Conservation (phyloP, 1,140 invertebrate species). For the Heliconius congener region DNA sequence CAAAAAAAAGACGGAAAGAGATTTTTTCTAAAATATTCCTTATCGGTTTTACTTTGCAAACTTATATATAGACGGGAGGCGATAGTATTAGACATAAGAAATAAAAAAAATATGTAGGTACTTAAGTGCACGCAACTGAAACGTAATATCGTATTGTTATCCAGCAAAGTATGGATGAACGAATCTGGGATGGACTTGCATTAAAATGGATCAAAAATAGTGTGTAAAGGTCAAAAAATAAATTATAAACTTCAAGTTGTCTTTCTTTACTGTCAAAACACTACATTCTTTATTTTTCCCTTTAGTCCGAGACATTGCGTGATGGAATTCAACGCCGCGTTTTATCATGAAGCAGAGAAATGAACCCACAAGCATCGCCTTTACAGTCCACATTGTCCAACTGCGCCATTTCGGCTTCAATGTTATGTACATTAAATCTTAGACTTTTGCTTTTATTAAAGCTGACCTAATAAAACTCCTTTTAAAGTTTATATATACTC, state of each 20-base stretch:
- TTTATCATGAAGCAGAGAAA: too few species aligned
- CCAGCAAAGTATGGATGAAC: background rate
- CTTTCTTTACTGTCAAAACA: background rate
- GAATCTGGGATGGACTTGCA: background rate
- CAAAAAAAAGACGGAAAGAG: too few species aligned
- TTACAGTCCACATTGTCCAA: too few species aligned
- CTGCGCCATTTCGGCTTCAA: too few species aligned
- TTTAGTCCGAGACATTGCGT: background rate
- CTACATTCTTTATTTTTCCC: background rate
- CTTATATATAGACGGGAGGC: too few species aligned
- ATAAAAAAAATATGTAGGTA: background rate
- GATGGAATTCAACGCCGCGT: too few species aligned
- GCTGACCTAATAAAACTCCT: slow-evolving; percentile 34
- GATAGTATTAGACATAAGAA: background rate
- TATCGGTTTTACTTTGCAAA: too few species aligned
- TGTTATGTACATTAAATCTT: background rate
- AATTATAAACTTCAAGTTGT: too few species aligned
- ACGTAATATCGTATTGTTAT: background rate
- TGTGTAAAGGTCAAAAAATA: background rate
- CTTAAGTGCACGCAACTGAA: background rate
- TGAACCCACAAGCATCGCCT: too few species aligned
- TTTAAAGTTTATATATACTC: slow-evolving; percentile 33
- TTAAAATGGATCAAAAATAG: background rate
- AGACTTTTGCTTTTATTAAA: slow-evolving; percentile 21
- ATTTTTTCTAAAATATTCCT: too few species aligned